Evolutionary conservation across 1,140 invertebrate genomes (phyloP).

Genomic region (Hormaphis cornu): DNA sequence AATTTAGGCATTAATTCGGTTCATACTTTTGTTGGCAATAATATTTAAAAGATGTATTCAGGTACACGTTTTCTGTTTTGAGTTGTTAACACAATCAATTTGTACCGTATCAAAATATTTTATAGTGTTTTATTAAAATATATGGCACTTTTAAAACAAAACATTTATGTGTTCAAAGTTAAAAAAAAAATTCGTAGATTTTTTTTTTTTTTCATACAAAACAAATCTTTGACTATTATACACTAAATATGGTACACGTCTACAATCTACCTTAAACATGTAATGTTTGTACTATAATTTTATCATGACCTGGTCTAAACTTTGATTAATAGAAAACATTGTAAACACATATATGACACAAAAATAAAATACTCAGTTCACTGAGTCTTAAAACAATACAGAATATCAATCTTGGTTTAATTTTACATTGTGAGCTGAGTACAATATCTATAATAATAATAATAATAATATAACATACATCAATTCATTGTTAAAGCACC

Average conservation of each 20-base stretch:
- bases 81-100: background rate
- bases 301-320: constrained; percentile 5
- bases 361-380: constrained; percentile 19
- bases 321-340: constrained; percentile 14
- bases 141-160: constrained; percentile 25
- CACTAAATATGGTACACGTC: constrained; percentile 11
- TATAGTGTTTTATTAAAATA: constrained; percentile 2
- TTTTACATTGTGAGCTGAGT: constrained; percentile 16
- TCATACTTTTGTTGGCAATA: background rate
- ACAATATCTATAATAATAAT: constrained; percentile 5
- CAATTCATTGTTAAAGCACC: constrained; percentile 12
- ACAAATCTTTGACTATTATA: constrained; percentile 24
- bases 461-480: background rate
- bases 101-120: background rate
- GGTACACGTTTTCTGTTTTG: background rate
- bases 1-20: too few species aligned
- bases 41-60: background rate
- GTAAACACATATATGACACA: background rate
- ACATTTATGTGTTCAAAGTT: background rate
- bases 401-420: background rate
- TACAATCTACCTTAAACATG: constrained; percentile 8
- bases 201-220: background rate
- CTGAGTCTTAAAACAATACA: background rate
- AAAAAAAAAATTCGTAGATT: background rate
- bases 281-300: constrained; percentile 24